These are phyloP conservation scores for Drosophila bifasciata DNA, from an alignment of 1,140 invertebrate genomes.

Conservation along the genomic window DNA sequence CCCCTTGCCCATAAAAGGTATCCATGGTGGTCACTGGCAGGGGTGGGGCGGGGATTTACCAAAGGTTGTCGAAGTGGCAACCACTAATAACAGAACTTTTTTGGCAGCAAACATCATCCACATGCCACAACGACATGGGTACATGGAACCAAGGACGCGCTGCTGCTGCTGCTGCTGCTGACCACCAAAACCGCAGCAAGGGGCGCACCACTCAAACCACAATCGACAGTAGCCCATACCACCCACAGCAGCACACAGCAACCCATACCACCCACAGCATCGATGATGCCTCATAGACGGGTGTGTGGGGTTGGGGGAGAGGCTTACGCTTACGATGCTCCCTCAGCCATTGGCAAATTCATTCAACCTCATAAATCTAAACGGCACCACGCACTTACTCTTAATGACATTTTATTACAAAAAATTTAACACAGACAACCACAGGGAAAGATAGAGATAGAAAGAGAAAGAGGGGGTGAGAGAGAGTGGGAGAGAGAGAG, in stretches of 20 bases:
- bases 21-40: not conserved
- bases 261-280: too few relatives aligned
- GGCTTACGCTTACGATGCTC: not conserved
- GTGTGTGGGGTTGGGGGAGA: too few relatives aligned
- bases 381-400: slow-evolving; percentile 50
- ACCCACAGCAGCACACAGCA: not conserved
- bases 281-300: too few relatives aligned
- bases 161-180: slow-evolving; percentile 5
- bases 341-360: slow-evolving; percentile 26
- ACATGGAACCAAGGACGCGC: too few relatives aligned
- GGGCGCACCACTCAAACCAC: slow-evolving; percentile 1
- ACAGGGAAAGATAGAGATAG: too few relatives aligned
- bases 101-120: slow-evolving; percentile 4
- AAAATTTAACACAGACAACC: slow-evolving; percentile 31
- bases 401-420: slow-evolving; percentile 79
- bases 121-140: not conserved
- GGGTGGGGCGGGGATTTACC: slow-evolving; percentile 46
- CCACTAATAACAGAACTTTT: slow-evolving; percentile 72
- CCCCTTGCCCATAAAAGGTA: not conserved
- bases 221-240: slow-evolving; percentile 10
- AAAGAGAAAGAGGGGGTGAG: too few relatives aligned
- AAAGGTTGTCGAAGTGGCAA: slow-evolving; percentile 46
- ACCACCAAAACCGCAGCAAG: slow-evolving; percentile 43
- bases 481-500: too few relatives aligned
- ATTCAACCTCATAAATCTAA: slow-evolving; percentile 66